Base-by-base conservation (phyloP, 2,113 vertebrate species). In the Tonatia bakeri region DNA sequence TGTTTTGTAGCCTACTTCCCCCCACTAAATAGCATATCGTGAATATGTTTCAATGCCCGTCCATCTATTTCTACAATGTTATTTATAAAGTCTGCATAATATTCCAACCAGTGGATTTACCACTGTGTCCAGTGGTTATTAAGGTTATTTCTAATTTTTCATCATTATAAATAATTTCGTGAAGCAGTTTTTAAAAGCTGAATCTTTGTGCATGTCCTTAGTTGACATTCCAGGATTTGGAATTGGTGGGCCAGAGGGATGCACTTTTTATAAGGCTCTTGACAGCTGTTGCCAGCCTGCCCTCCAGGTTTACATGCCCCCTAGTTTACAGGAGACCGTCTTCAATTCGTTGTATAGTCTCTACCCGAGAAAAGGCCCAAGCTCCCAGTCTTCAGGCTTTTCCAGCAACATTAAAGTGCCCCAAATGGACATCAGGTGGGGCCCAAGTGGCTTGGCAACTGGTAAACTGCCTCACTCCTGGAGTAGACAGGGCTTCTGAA, bases 121-220 rank as follows among this genome's bases (percentile, higher is more conserved):
- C 17, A 36, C 36, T 84, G 8, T 73, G 54, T 15, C 28, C 22
- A 69, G 75, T 40, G 59, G 19, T 61, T 43, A 87, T 79, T 96
- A 85, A 93, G 36, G 9, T 85, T 81, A 69, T 94, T 77, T 73
- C 28, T 17, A 50, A 47, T 9, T 97, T 82, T 95, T 93, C 14
- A 61, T 84, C 69, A 81, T 87, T 94, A 82, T 84, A 80, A 54
- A 24, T 92, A 92, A 65, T 88, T 77, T 89, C 36, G 14, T 31
- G 17, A 92, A 81, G 8, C 9, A 22, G 45, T 81, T 93, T 90
- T 82, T 14, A 52, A 28, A 33, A 81, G 52, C 31, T 73, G 43
- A 65, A 47, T 88, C n/a, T 86, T 87, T 72, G 20, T 2, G 33
- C 69, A 4, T 76, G 17, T 90, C 16, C 54, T 90, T 76, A 67